Evolutionary conservation across 35 echinoderm and acorn worm species (phyloP).

Genomic region (Stichopus chloronotus): DNA sequence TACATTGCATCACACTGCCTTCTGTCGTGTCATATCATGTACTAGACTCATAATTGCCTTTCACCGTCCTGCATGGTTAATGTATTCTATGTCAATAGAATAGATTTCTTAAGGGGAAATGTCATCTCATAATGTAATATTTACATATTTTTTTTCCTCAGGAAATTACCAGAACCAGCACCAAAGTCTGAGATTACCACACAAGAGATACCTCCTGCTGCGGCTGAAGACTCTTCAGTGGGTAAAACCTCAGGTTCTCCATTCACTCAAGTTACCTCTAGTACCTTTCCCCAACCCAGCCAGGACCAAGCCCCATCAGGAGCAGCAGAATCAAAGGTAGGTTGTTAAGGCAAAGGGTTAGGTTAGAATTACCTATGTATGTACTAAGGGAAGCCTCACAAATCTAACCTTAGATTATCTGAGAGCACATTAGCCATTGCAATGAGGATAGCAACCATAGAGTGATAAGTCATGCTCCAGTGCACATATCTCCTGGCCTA

Average conservation of each 20-base stretch:
- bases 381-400: neutral
- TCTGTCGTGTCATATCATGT: too few species aligned
- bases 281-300: slow-evolving; percentile 11
- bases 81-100: too few species aligned
- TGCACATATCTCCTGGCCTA: too few species aligned
- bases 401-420: too few species aligned
- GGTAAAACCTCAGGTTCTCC: slow-evolving; percentile 26
- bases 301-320: neutral
- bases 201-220: neutral
- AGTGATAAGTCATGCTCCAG: too few species aligned
- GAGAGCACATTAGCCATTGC: too few species aligned
- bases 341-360: neutral
- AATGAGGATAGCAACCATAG: too few species aligned
- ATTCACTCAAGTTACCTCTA: slow-evolving; percentile 48
- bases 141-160: neutral
- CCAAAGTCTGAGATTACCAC: neutral
- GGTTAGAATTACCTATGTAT: neutral
- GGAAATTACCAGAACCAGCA: neutral
- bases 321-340: slow-evolving; percentile 30
- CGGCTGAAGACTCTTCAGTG: neutral
- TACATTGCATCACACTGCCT: too few species aligned
- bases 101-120: neutral
- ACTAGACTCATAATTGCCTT: too few species aligned
- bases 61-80: too few species aligned
- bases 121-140: neutral